Evolutionary conservation across 2,888 invertebrate species (phyloP), one percentile per base, ranked within the genome.

Genomic region (Falcaria lacertinaria): DNA sequence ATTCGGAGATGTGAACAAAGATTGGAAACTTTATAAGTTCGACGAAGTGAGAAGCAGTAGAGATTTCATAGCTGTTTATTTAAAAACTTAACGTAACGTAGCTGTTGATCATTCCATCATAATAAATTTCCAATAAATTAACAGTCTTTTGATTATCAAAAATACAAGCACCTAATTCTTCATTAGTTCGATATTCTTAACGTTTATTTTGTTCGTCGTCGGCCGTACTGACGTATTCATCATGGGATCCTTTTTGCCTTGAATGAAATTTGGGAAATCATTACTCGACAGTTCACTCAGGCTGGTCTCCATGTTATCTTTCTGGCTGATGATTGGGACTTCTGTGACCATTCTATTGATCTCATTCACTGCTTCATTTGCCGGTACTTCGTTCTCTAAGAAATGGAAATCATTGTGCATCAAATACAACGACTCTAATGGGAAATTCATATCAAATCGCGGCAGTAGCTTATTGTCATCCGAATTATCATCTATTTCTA

Each of bases 1-100:
- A 0, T 92, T 95, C 55, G 90, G 90, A 39, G 74, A 80, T 35
- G 80, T 92, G 44, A 87, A 92, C 42, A 71, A 80, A 0, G 75
- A 80, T 1, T 95, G 95, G 94, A 65, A 54, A 19, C 69, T 95
- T 7, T 65, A 76, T n/a, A 74, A 77, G 15, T 86, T 76, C 39
- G 90, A 91, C 59, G 90, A 93, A 80, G 91, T 95, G 36, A 88
- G 90, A 52, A 74, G 85, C 47, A 92, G 92, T 34, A 83, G 86
- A 52, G 94, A 95, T 76, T 91, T 91, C 64, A 92, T 95, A 54
- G 92, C 92, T 15, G 83, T 93, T 15, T 54, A 57, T 41, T 53
- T 39, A 43, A 57, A 54, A 53, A 48, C 37, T 8, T 15, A 39
- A 42, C 35, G 33, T 34, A 15, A 22, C 13, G 25, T 1, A 37